Evolutionary conservation across 2,888 invertebrate species (phyloP).

Genomic region (Hyposoter didymator): DNA sequence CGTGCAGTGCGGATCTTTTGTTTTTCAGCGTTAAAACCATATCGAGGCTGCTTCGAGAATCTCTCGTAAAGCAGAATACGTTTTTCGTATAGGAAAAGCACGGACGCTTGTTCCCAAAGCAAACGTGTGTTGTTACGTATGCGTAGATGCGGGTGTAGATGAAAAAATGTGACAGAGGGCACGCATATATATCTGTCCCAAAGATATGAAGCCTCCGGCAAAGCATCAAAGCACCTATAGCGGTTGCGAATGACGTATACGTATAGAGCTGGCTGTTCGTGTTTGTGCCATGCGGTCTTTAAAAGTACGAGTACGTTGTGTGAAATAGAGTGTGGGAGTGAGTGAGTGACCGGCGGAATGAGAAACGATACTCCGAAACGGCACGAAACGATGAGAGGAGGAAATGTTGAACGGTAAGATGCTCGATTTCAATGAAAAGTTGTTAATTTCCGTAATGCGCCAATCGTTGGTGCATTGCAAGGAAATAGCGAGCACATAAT

Average conservation of each 20-base stretch:
- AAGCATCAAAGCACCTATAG: slow-evolving; percentile 61
- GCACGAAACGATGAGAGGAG: not conserved
- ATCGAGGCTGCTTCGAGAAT: not conserved
- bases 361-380: not conserved
- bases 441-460: too few species aligned
- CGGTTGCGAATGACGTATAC: slow-evolving; percentile 17
- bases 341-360: not conserved
- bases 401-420: not conserved
- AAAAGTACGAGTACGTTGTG: not conserved
- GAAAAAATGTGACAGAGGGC: not conserved
- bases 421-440: not conserved
- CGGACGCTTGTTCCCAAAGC: not conserved
- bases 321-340: not conserved
- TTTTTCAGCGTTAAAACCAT: not conserved
- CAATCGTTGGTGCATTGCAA: too few species aligned
- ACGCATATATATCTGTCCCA: slow-evolving; percentile 4
- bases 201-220: slow-evolving; percentile 58
- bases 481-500: too few species aligned
- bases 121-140: not conserved
- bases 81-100: not conserved
- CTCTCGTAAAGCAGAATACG: not conserved
- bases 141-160: not conserved
- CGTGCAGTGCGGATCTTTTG: not conserved
- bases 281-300: not conserved
- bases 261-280: not conserved